phyloP scores from a whole-genome alignment of 2,113 vertebrate species.

The Psilopogon haemacephalus region DNA sequence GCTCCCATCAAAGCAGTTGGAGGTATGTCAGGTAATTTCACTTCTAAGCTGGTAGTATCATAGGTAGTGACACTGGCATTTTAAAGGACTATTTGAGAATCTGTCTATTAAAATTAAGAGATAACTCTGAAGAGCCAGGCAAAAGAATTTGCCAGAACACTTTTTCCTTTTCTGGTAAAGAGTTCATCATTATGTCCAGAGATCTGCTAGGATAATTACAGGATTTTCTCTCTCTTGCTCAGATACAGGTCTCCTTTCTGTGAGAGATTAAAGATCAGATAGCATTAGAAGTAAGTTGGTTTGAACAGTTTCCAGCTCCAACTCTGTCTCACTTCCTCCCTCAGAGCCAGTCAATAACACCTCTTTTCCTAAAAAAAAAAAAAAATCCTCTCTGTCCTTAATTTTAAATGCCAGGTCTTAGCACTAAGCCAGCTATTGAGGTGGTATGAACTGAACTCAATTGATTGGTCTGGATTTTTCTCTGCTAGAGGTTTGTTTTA shows the following conservation, averaged over 20 bases:
- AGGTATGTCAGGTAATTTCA: neutral
- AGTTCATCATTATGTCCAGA: neutral
- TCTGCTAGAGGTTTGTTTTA: slow-evolving; percentile 1
- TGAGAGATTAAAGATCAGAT: neutral
- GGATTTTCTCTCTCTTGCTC: neutral
- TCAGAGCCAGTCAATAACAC: neutral
- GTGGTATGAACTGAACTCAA: neutral
- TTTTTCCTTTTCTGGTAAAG: neutral
- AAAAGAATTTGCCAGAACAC: neutral
- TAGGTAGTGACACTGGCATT: neutral
- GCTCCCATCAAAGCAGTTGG: neutral
- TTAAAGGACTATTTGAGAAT: neutral
- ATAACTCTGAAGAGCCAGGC: neutral
- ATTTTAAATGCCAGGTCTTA: slow-evolving; percentile 1
- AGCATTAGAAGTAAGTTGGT: neutral
- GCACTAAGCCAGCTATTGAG: neutral
- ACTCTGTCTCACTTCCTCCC: neutral
- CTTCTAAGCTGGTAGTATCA: neutral
- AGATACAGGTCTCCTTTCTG: neutral
- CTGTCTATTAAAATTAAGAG: neutral
- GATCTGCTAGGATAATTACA: neutral
- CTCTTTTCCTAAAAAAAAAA: neutral
- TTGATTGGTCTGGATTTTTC: slow-evolving; percentile 2
- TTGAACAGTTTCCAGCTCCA: neutral
- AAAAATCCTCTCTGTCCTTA: neutral